Percentiles rank a stretch among this genome's conserved stretches.
Evolutionary conservation across 1,140 invertebrate species (phyloP).

Genomic region (Cydia fagiglandana): DNA sequence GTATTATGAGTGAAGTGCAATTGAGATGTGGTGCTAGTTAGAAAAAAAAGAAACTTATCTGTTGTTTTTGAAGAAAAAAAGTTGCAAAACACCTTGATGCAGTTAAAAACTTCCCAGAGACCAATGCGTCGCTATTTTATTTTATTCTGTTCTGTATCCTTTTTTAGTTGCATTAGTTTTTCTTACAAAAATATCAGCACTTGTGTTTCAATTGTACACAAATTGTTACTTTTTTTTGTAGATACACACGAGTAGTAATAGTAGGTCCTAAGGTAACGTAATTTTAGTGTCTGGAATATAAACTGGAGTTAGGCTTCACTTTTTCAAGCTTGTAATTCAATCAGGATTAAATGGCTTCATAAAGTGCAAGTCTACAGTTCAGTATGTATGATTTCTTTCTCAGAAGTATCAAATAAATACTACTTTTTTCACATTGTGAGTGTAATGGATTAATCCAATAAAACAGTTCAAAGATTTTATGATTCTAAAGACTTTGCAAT

Average conservation of each 20-base stretch:
- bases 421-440: too few relatives aligned
- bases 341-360: neutral
- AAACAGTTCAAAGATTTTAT: too few relatives aligned
- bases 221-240: too few relatives aligned
- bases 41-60: conserved; percentile 7
- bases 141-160: too few relatives aligned
- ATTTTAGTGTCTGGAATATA: neutral
- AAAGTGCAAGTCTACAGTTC: conserved; percentile 6
- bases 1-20: neutral
- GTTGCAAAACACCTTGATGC: conserved; percentile 13
- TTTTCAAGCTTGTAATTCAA: neutral
- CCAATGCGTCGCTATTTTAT: neutral
- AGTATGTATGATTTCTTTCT: neutral
- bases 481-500: too few relatives aligned
- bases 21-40: conserved; percentile 9
- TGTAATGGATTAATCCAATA: too few relatives aligned
- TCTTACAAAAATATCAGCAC: too few relatives aligned
- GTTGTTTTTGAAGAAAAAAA: conserved; percentile 7
- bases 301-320: neutral
- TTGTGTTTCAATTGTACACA: too few relatives aligned
- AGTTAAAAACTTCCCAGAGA: too few relatives aligned
- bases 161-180: too few relatives aligned
- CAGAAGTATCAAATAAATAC: too few relatives aligned
- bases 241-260: neutral
- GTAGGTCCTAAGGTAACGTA: neutral